phyloP scores from a whole-genome alignment of 2,113 vertebrate genomes.

The Gallinago paraguaiae region DNA sequence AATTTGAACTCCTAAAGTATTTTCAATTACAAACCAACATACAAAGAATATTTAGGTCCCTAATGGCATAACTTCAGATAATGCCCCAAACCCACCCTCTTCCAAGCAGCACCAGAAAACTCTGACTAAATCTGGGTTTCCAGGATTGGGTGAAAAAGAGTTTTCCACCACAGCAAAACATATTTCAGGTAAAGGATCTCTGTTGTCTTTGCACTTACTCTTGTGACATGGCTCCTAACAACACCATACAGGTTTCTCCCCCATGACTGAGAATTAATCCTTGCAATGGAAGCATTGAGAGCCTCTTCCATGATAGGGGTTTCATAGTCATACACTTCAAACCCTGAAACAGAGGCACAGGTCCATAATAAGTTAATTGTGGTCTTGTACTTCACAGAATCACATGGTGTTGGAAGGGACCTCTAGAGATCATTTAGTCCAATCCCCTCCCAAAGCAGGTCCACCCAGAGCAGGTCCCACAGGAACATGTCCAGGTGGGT shows the following conservation, averaged over 20 bases:
- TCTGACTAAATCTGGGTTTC: background rate
- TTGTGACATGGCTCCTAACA: constrained; percentile 29
- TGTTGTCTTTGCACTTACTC: background rate
- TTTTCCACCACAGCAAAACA: background rate
- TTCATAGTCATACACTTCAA: constrained; percentile 67
- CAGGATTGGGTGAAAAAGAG: background rate
- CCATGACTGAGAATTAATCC: constrained; percentile 58
- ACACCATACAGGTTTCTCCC: constrained; percentile 56
- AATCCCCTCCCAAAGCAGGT: too few species aligned
- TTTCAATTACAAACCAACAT: background rate
- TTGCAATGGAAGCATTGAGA: constrained; percentile 59
- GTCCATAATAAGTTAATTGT: background rate
- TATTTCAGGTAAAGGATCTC: background rate
- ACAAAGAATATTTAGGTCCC: background rate
- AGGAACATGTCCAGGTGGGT: too few species aligned
- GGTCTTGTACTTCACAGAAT: background rate
- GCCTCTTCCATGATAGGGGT: constrained; percentile 36
- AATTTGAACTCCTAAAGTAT: background rate
- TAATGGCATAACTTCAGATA: background rate
- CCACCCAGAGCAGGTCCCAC: too few species aligned
- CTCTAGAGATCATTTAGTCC: too few species aligned
- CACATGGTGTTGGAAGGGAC: too few species aligned
- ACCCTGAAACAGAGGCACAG: background rate
- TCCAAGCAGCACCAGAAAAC: background rate
- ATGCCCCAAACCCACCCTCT: background rate